These are phyloP conservation scores for Planococcus citri DNA, from an alignment of 1,140 invertebrate genomes.

Conservation along the genomic window DNA sequence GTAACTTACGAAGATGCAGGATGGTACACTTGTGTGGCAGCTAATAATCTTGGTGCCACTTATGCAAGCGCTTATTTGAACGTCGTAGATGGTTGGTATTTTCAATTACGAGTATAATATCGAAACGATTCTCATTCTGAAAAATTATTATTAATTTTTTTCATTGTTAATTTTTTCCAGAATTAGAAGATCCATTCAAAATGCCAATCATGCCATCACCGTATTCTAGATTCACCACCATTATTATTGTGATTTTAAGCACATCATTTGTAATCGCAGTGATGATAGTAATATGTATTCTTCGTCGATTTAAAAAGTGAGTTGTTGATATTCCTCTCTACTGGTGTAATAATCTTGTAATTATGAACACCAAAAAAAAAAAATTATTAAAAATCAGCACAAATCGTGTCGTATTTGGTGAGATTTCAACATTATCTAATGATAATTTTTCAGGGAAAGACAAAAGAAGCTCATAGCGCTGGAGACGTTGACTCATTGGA, in stretches of 20 bases:
- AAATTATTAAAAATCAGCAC: neutral
- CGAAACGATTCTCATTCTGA: neutral
- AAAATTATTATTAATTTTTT: neutral
- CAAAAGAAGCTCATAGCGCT: slow-evolving; percentile 62
- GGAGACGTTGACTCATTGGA: slow-evolving; percentile 67
- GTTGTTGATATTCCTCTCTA: neutral
- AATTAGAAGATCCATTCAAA: too few species aligned
- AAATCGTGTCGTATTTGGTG: too few species aligned
- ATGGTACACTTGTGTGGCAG: slow-evolving; percentile 84
- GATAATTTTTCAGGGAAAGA: slow-evolving; percentile 42
- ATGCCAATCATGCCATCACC: too few species aligned
- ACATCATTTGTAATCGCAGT: neutral
- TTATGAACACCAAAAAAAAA: neutral
- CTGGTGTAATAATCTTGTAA: too few species aligned
- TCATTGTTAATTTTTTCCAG: neutral
- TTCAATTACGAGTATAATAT: neutral
- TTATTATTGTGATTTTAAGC: neutral
- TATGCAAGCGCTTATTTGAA: slow-evolving; percentile 68
- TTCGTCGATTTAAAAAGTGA: neutral
- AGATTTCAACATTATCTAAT: neutral
- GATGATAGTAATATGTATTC: neutral
- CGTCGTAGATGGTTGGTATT: slow-evolving; percentile 62
- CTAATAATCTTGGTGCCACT: slow-evolving; percentile 64
- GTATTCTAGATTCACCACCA: neutral
- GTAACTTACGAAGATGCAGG: slow-evolving; percentile 77